Conservation (phyloP, 1,140 invertebrate species). For the Tetragnatha versicolor region DNA sequence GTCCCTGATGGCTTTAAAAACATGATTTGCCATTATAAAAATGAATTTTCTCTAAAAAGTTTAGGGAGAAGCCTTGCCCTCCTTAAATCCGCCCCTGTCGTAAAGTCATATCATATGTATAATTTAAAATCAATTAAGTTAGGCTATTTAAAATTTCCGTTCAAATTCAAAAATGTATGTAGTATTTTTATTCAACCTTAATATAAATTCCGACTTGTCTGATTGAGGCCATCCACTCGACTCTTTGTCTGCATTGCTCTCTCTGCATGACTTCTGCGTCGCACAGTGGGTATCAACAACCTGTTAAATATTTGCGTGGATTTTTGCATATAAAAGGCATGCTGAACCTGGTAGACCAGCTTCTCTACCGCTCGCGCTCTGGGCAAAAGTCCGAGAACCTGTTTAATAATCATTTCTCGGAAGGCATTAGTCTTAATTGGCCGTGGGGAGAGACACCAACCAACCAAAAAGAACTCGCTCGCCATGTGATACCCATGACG, state of each 20-base stretch:
- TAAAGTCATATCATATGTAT: no score
- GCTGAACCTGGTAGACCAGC: slow-evolving; percentile 25
- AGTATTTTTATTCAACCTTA: no score
- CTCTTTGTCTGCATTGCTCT: no score
- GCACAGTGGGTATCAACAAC: slow-evolving; percentile 32
- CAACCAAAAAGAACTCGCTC: not conserved
- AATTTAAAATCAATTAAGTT: no score
- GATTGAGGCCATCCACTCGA: not conserved
- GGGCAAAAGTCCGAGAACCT: slow-evolving; percentile 21
- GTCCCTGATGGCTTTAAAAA: no score
- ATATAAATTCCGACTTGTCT: not conserved
- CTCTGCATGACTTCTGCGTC: no score
- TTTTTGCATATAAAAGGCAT: not conserved
- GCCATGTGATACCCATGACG: slow-evolving; percentile 22
- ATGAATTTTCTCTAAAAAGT: no score
- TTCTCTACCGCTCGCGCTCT: not conserved
- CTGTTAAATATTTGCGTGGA: not conserved
- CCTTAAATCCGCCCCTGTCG: no score
- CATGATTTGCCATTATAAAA: no score
- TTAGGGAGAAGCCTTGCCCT: no score
- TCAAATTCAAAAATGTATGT: no score
- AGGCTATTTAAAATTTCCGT: no score
- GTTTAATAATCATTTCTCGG: slow-evolving; percentile 43
- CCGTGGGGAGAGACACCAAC: not conserved
- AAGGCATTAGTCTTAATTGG: slow-evolving; percentile 43